Conservation (phyloP, 2,888 invertebrate genomes). For the Uloborus plumipes region DNA sequence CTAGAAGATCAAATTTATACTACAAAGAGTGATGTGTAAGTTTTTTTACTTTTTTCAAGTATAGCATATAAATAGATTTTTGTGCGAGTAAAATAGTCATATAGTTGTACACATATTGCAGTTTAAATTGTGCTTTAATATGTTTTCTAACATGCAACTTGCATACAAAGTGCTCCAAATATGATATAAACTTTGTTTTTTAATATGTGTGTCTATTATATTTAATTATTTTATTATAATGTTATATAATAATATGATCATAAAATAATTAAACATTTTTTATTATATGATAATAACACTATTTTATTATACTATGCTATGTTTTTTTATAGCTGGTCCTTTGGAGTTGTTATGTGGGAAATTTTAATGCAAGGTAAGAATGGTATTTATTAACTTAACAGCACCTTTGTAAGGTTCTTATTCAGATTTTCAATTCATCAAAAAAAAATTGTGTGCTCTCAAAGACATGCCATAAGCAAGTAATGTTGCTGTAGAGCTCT, state of each 20-base stretch:
- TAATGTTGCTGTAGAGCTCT: neutral
- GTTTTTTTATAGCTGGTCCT: conserved; percentile 76
- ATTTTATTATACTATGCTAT: no score
- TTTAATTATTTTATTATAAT: no score
- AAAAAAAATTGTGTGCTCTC: no score
- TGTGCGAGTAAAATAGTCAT: no score
- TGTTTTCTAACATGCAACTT: no score
- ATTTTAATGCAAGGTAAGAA: conserved; percentile 77
- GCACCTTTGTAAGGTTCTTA: neutral
- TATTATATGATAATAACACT: no score
- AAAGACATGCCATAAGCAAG: neutral
- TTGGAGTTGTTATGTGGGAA: conserved; percentile 83
- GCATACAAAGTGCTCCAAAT: no score
- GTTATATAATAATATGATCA: no score
- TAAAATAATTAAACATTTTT: no score
- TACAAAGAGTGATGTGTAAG: conserved; percentile 80
- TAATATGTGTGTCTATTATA: neutral
- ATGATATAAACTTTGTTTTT: neutral
- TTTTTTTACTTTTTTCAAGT: neutral
- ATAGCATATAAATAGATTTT: neutral
- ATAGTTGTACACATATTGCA: no score
- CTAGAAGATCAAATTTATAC: conserved; percentile 83
- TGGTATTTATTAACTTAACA: neutral
- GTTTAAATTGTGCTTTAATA: no score
- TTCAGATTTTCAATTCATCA: no score